Percentiles rank a stretch among this genome's conserved stretches.
Conservation (phyloP, 2,113 vertebrate genomes). For the Meles meles region DNA sequence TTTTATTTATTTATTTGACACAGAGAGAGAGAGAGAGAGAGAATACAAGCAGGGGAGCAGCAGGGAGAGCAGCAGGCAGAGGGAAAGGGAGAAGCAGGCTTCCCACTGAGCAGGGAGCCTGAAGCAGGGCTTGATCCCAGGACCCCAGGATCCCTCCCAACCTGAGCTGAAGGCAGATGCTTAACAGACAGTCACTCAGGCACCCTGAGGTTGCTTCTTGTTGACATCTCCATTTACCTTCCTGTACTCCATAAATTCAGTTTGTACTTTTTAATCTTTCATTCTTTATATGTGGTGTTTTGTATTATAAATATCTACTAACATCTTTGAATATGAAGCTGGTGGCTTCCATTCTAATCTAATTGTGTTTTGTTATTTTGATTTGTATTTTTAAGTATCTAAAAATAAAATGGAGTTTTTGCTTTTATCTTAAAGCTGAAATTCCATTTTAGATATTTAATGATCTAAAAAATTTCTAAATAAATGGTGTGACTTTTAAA, state of each 20-base stretch:
- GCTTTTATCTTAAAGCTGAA: neutral
- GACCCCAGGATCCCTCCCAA: no score
- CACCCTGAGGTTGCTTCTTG: neutral
- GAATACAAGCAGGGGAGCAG: no score
- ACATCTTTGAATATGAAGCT: neutral
- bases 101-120: no score
- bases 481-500: neutral
- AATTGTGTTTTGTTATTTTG: neutral
- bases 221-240: neutral
- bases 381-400: constrained; percentile 2
- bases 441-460: neutral
- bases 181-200: no score
- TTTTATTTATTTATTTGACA: no score
- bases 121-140: no score
- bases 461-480: neutral
- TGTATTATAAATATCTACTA: neutral
- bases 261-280: neutral
- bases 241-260: neutral
- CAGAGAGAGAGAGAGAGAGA: no score
- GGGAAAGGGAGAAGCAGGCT: no score
- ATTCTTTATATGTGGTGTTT: neutral
- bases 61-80: no score
- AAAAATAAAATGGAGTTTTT: neutral
- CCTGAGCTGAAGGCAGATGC: no score
- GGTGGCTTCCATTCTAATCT: neutral